These are phyloP conservation scores for Anguilla marmorata DNA, from an alignment of 2,797 vertebrate genomes.

Conservation along the genomic window DNA sequence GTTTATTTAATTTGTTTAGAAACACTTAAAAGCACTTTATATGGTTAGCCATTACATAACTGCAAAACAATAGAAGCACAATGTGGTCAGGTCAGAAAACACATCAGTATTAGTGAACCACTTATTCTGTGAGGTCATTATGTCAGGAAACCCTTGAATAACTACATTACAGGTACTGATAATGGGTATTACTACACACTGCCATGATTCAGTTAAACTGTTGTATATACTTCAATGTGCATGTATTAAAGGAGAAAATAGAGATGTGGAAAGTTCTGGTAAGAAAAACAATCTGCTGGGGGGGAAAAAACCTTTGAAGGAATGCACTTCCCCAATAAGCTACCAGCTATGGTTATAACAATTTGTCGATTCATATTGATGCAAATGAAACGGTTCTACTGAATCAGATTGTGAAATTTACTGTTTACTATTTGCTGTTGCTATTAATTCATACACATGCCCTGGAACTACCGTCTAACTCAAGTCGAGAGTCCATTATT, in stretches of 20 bases:
- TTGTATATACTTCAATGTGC: background rate
- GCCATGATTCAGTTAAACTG: background rate
- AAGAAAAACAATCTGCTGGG: too few species aligned
- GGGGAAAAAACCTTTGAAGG: too few species aligned
- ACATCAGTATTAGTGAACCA: background rate
- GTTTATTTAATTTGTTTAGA: background rate
- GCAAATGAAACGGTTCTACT: background rate
- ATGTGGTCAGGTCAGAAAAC: background rate
- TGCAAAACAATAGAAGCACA: background rate
- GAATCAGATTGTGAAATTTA: background rate
- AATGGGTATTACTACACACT: background rate
- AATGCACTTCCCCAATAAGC: background rate
- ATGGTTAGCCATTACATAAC: background rate
- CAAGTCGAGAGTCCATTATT: background rate
- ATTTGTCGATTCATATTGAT: background rate
- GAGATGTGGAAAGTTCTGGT: too few species aligned
- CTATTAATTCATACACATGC: background rate
- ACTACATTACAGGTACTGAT: background rate
- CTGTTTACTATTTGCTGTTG: background rate
- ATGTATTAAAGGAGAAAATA: background rate
- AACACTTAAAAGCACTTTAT: background rate
- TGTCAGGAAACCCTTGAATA: background rate
- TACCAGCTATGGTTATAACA: background rate
- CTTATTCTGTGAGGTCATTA: constrained; percentile 5
- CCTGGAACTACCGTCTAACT: background rate